Conservation (phyloP, 2,797 vertebrate genomes). For the Acomys russatus region DNA sequence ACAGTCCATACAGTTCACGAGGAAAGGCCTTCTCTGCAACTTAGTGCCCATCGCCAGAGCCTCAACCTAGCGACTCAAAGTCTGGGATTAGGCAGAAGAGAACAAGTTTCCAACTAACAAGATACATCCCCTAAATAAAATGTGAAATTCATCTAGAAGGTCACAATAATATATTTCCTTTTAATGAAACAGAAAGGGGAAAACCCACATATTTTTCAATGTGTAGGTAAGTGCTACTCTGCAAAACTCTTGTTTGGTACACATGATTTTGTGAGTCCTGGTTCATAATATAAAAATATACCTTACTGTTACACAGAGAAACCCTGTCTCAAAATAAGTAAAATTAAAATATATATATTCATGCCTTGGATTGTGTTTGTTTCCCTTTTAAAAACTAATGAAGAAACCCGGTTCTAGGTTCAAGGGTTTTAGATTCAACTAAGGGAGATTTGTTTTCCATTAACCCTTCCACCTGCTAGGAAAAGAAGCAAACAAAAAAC, state of each 20-base stretch:
- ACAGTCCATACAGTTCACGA: not conserved
- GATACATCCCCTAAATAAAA: not conserved
- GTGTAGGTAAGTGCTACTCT: constrained; percentile 7
- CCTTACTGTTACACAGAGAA: not conserved
- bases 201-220: not conserved
- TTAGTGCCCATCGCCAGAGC: not conserved
- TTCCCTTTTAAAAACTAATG: constrained; percentile 16
- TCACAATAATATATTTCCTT: constrained; percentile 26
- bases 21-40: constrained; percentile 14
- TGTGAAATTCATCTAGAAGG: not conserved
- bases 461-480: not conserved
- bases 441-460: not conserved
- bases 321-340: too few relatives aligned
- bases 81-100: not conserved
- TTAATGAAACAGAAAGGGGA: not conserved
- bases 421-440: constrained; percentile 21
- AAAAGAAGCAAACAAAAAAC: not conserved
- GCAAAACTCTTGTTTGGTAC: constrained; percentile 22
- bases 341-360: too few relatives aligned
- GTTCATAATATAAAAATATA: not conserved
- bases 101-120: constrained; percentile 33
- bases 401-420: constrained; percentile 23
- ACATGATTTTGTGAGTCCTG: not conserved
- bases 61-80: constrained; percentile 3
- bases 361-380: not conserved